Conservation (phyloP, 2,113 vertebrate species). For the zebrafish (Danio rerio) region DNA sequence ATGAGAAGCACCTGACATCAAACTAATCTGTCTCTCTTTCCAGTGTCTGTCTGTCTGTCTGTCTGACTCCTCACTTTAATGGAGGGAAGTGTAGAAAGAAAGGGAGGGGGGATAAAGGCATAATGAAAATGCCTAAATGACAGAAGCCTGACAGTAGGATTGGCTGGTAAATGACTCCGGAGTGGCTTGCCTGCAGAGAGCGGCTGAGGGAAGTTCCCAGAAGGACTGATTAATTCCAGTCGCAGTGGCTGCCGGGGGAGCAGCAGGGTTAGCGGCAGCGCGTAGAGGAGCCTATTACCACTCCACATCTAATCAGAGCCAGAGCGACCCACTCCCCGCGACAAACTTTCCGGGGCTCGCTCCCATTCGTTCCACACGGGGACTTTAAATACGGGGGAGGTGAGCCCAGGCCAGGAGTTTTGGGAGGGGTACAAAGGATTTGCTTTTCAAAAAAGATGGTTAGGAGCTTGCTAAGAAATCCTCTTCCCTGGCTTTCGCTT, state of each 20-base stretch:
- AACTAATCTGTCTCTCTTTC: slow-evolving; percentile 92
- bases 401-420: slow-evolving; percentile 78
- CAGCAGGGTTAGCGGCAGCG: slow-evolving; percentile 90
- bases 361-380: slow-evolving; percentile 83
- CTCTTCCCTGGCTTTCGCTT: slow-evolving; percentile 60
- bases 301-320: slow-evolving; percentile 97
- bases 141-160: slow-evolving; percentile 99
- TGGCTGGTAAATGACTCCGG: slow-evolving; percentile 99
- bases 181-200: slow-evolving; percentile 93
- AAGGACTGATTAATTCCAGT: slow-evolving; percentile 99
- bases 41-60: slow-evolving; percentile 75
- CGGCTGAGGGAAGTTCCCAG: slow-evolving; percentile 94
- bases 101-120: slow-evolving; percentile 72
- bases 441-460: slow-evolving; percentile 84
- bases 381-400: slow-evolving; percentile 86
- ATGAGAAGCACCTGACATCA: slow-evolving; percentile 86
- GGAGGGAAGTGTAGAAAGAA: slow-evolving; percentile 52
- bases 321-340: slow-evolving; percentile 80
- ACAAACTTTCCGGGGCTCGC: slow-evolving; percentile 91
- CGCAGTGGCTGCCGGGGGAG: slow-evolving; percentile 92
- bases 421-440: slow-evolving; percentile 87
- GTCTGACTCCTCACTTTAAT: slow-evolving; percentile 53
- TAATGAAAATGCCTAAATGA: slow-evolving; percentile 99
- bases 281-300: slow-evolving; percentile 97
- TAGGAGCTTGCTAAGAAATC: slow-evolving; percentile 75